These are phyloP conservation scores for Pilophorus perplexus DNA, from an alignment of 2,888 invertebrate species.

Conservation along the genomic window DNA sequence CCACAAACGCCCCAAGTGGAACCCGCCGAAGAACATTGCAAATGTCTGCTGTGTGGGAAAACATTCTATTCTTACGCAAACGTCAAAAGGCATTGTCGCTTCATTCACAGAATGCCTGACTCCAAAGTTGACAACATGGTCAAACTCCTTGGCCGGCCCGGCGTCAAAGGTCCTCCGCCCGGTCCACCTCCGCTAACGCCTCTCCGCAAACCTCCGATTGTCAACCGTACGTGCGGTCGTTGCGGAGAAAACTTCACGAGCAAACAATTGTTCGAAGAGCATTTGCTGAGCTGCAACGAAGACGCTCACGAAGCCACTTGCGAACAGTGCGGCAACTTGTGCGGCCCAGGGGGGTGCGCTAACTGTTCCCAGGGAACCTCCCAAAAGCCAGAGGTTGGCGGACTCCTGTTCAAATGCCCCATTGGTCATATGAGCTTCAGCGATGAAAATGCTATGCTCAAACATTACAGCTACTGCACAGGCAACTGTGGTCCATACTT, in stretches of 20 bases:
- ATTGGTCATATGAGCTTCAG: constrained; percentile 43
- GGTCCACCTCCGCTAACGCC: background rate
- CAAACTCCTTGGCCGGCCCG: background rate
- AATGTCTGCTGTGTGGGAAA: constrained; percentile 28
- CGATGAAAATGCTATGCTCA: constrained; percentile 41
- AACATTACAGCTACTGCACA: constrained; percentile 43
- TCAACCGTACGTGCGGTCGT: background rate
- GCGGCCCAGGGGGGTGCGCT: constrained; percentile 8
- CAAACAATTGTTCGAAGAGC: constrained; percentile 10
- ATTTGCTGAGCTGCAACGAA: constrained; percentile 8
- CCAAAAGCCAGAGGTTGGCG: background rate
- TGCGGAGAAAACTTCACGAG: constrained; percentile 12
- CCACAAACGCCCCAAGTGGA: background rate
- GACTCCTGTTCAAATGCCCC: constrained; percentile 42
- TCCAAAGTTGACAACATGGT: constrained; percentile 17
- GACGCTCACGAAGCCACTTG: background rate
- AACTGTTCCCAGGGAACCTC: background rate
- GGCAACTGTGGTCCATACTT: constrained; percentile 39
- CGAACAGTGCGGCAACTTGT: constrained; percentile 7
- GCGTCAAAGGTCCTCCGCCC: background rate
- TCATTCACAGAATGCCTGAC: constrained; percentile 25
- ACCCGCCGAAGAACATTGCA: background rate
- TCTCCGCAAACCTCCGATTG: too few relatives aligned
- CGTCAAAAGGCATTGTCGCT: constrained; percentile 21
- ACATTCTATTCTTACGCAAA: background rate